Evolutionary conservation across 2,113 vertebrate species (phyloP).

Genomic region (Riparia riparia): DNA sequence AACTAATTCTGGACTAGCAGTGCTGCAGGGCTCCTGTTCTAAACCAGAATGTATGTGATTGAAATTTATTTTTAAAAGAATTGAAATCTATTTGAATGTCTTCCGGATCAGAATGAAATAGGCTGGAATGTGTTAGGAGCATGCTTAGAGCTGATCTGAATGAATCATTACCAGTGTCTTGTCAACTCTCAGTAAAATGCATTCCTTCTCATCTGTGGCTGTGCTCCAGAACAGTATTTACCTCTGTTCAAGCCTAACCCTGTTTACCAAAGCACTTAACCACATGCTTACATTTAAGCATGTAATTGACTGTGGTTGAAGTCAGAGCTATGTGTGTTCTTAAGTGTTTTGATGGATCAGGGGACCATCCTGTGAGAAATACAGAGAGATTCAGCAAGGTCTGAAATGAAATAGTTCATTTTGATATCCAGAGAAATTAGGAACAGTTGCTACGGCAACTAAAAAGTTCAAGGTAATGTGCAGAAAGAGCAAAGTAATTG

Average conservation of each 20-base stretch:
- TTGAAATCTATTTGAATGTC: background rate
- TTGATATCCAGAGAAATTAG: constrained; percentile 73
- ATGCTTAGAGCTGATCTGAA: constrained; percentile 49
- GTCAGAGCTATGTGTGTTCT: background rate
- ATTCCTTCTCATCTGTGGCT: background rate
- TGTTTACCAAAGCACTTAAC: constrained; percentile 10
- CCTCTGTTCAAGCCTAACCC: background rate
- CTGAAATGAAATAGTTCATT: constrained; percentile 64
- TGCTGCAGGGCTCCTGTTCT: background rate
- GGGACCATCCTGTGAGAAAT: constrained; percentile 19
- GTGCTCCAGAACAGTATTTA: background rate
- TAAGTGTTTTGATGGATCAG: background rate
- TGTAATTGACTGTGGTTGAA: background rate
- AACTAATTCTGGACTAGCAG: background rate
- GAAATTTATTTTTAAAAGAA: background rate
- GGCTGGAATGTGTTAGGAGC: background rate
- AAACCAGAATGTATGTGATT: background rate
- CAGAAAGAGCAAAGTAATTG: constrained; percentile 50
- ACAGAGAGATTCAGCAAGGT: constrained; percentile 31
- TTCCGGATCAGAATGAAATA: constrained; percentile 23
- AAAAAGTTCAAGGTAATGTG: constrained; percentile 47
- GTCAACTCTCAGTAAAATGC: background rate
- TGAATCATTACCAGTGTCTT: constrained; percentile 32
- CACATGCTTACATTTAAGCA: background rate
- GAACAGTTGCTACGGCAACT: constrained; percentile 73